Base-by-base conservation (phyloP, 2,888 invertebrate species). In the Abrostola tripartita region DNA sequence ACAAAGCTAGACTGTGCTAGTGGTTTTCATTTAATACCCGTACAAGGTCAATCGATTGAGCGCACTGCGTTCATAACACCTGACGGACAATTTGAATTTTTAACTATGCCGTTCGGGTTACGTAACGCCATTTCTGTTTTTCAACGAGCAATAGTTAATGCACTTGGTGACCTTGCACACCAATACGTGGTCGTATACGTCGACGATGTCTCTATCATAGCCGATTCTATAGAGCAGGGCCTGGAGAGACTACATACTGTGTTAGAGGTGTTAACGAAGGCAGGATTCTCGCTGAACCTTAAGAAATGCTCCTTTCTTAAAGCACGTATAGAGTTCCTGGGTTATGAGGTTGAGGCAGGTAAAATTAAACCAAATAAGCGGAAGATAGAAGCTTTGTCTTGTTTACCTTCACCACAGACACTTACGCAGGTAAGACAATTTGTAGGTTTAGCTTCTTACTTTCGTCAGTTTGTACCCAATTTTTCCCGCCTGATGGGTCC, bases 241-340 rank as follows among this genome's bases (percentile, higher is more conserved):
- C 24, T 72, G 5, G 55, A 64, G 7, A 35, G 68, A n/a, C 47
- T 79, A 7, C n/a, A 50, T 0, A 35, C 47, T 6, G 66, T 71
- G 0, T 38, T 68, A 4, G 12, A 58, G 6, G 14, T 37, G 2
- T 37, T 68, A 5, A 51, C 56, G 0, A 36, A 66, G 1, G 60
- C 67, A 2, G 76, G 74, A 0, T 77, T 79, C 52, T 75, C 73
- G 0, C 14, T 81, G 0, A 80, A 81, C 40, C 9, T 73, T 0
- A 57, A 61, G n/a, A 81, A 81, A 52, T 81, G 76, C 38, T 54
- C 69, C 0, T 78, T 81, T 55, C 52, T 79, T 0, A 76, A 67
- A 38, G 42, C 14, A 1, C 6, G 40, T 1, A 61, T 81, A 0
- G 65, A 79, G 36, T 79, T 62, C 56, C 35, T 82, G 5, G 81